Conservation (phyloP, 1,140 invertebrate species). For the Dufourea novaeangliae region DNA sequence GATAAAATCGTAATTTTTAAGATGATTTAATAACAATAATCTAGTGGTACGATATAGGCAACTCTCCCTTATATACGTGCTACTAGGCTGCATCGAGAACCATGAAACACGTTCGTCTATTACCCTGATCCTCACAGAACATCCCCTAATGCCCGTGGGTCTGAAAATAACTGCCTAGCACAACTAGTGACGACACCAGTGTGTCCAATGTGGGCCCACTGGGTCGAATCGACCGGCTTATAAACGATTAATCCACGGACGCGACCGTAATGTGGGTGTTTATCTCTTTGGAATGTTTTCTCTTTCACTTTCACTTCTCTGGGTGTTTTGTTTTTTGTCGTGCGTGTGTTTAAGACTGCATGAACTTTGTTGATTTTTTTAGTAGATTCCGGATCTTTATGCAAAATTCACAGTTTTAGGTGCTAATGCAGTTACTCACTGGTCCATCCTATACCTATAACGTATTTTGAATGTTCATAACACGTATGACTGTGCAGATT, state of each 20-base stretch:
- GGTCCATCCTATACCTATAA: no score
- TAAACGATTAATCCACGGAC: background rate
- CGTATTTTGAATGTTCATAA: no score
- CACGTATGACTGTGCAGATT: no score
- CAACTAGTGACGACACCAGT: conserved; percentile 53
- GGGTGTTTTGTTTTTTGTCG: background rate
- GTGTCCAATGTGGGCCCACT: conserved; percentile 57
- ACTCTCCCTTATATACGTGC: background rate
- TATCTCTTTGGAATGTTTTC: background rate
- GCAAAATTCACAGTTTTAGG: no score
- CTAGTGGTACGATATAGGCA: no score
- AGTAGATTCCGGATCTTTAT: no score
- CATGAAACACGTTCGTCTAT: conserved; percentile 24
- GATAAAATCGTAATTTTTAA: no score
- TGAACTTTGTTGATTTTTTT: no score
- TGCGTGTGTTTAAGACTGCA: background rate
- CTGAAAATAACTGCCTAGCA: conserved; percentile 72
- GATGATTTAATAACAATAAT: no score
- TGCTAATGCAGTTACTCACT: no score
- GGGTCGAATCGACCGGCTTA: background rate
- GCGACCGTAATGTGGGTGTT: background rate
- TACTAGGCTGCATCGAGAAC: background rate
- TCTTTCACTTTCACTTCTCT: background rate
- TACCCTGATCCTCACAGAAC: conserved; percentile 19
- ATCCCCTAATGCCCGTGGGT: conserved; percentile 53